Evolutionary conservation across 1,140 invertebrate species (phyloP), one percentile per base, ranked within the genome.

Genomic region (Aphaenogaster floridana): DNA sequence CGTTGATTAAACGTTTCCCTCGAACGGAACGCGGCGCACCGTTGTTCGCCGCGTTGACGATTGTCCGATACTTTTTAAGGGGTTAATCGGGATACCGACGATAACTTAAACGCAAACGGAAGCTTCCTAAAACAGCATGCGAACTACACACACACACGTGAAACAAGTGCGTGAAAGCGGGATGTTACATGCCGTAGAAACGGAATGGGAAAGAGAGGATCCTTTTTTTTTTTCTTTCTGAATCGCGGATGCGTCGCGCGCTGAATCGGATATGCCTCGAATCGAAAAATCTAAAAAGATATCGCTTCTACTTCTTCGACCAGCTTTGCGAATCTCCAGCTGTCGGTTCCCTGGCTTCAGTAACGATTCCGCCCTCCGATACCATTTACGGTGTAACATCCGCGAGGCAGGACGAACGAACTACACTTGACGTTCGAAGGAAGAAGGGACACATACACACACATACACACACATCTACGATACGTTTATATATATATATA

Each of bases 391-490:
- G 57, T 52, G 61, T 34, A 57, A 36, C 15, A 63, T 42, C 21
- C 52, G n/a, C 11, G 13, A 74, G 5, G 45, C 6, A 48, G 11
- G 8, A 74, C 28, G 59, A 72, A 45, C 17, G 21, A 21, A 42
- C 13, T 13, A 68, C 68, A 45, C 13, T 59, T 13, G 45, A 71
- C 57, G 15, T 13, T 54, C n/a, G 42, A 64, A 28, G 11, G 11
- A 50, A 52, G 15, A 54, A 72, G 45, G 64, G n/a, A 68, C 45
- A 78, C n/a, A 76, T 52, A 61, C 28, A 13, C n/a, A 87, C 54
- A 77, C 74, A 84, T 78, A 91, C 61, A 89, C 88, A 64, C 63
- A 77, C 42, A 68, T 39, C 74, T 54, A 86, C 61, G 15, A 79
- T 69, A 89, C 57, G 28, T 42, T 50, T 42, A 83, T 52, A 66